Base-by-base conservation (phyloP, 1,140 invertebrate species). In the Drosophila yakuba region DNA sequence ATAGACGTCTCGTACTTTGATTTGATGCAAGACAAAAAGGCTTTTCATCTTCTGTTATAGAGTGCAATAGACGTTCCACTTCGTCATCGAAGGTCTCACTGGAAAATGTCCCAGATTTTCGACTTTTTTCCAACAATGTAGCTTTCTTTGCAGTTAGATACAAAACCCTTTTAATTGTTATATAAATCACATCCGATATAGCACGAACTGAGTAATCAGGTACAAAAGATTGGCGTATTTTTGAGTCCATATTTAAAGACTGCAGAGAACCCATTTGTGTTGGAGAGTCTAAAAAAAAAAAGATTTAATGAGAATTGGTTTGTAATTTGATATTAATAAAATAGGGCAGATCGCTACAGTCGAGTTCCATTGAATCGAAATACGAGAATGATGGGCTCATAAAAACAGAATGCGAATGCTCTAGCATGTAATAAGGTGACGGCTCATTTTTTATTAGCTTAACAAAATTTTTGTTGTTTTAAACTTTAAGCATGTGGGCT, bases 151-250 rank as follows among this genome's bases (percentile, higher is more conserved):
- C 98, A 2, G 97, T 97, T 62, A 98, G 93, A 93, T 98, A 98
- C 45, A 97, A 93, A 11, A 95, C 95, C 60, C 96, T 94, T 69
- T 95, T 96, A 54, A 97, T 95, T 80, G 95, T 94, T 51, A 98
- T 93, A 91, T 97, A 99, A 86, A 97, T 95, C 0, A 98, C 94
- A 92, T 98, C 96, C 0, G 95, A 95, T 35, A 96, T 94, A 4
- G 97, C 97, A n/a, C 96, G 94, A 3, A 99, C 97, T 1, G 97
- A 96, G 93, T 98, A 99, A 93, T 99, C 98, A 0, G 98, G 98
- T 43, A 97, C 95, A 93, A 98, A 99, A 4, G 96, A 95, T 90
- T 96, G 95, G 47, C 95, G 94, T 47, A 96, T 86, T 93, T 97
- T 95, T 0, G 95, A 93, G 84, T 97, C 96, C 90, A 97, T 94